Base-by-base conservation (phyloP, 2,888 invertebrate species). In the Copidosoma aretas region DNA sequence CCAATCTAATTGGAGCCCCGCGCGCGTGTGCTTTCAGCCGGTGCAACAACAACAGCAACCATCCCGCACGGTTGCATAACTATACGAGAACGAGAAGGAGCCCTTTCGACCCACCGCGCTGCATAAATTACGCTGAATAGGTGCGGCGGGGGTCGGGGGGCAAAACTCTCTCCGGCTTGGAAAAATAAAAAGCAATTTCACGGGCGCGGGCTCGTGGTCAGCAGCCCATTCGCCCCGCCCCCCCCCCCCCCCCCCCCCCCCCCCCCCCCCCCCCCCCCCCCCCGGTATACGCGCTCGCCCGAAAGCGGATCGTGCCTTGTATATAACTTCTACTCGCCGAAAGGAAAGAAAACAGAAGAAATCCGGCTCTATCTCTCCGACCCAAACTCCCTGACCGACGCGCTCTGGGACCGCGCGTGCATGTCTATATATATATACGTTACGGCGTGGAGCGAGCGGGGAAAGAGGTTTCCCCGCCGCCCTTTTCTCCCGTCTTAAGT, bases 401-500 rank as follows among this genome's bases (percentile, higher is more conserved):
- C 1, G 43, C 43, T 17, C 43, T 12, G 43, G 3, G 43, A 12
- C 4, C 43, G 22, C 24, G 15, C 17, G 32, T 56, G 32, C 32
- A 8, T 32, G 32, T n/a, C n/a, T n/a, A n/a, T n/a, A n/a, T n/a
- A n/a, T n/a, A n/a, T n/a, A n/a, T n/a, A n/a, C n/a, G n/a, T 10
- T 24, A 3, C 12, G 46, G 41, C 60, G 53, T 49, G 21, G 10
- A 57, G 32, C 12, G 32, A 49, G 25, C 51, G 52, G 19, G 41
- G n/a, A 46, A 14, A 57, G 21, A 17, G 21, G 49, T 53, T 60
- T 60, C 15, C 56, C 58, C 61, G 43, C 43, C 43, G 12, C 14
- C 43, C 3, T 46, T 46, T 17, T 71, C 69, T n/a, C 68, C 54
- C 57, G 58, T 64, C 68, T 71, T 69, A 68, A 64, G 67, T 57